phyloP scores from a whole-genome alignment of 2,113 vertebrate genomes.

The Camelus dromedarius region DNA sequence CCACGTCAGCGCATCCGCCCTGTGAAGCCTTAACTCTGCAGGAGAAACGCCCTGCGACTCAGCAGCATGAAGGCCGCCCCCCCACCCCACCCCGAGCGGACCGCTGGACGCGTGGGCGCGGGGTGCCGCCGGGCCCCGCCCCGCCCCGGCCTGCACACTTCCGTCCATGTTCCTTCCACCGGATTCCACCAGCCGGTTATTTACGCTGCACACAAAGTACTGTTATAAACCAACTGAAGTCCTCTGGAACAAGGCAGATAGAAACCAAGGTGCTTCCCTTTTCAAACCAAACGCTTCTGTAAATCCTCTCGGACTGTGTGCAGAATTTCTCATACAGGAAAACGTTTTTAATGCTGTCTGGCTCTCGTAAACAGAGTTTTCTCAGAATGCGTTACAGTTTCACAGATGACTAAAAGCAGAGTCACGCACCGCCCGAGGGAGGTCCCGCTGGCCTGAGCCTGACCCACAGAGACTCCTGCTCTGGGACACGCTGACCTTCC shows the following conservation, averaged over 20 bases:
- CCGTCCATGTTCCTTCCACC: not conserved
- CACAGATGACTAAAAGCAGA: not conserved
- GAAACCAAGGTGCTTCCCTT: not conserved
- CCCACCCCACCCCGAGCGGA: too few relatives aligned
- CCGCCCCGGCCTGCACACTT: too few relatives aligned
- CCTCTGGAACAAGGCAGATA: not conserved
- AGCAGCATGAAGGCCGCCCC: not conserved
- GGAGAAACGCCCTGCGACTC: not conserved
- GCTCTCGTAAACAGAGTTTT: not conserved
- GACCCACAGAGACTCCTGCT: not conserved
- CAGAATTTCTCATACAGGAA: not conserved
- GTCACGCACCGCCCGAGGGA: too few relatives aligned
- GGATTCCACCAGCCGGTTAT: not conserved
- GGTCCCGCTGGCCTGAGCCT: not conserved
- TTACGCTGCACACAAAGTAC: not conserved
- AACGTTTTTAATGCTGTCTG: not conserved
- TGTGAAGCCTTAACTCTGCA: not conserved
- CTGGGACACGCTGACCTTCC: not conserved
- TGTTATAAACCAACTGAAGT: not conserved
- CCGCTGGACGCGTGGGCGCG: too few relatives aligned
- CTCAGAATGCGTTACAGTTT: not conserved
- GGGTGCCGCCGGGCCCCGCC: too few relatives aligned
- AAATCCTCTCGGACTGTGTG: not conserved
- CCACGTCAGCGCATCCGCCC: accelerated
- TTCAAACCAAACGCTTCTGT: not conserved